Base-by-base conservation (phyloP, 2,113 vertebrate genomes). In the Anser cygnoides region DNA sequence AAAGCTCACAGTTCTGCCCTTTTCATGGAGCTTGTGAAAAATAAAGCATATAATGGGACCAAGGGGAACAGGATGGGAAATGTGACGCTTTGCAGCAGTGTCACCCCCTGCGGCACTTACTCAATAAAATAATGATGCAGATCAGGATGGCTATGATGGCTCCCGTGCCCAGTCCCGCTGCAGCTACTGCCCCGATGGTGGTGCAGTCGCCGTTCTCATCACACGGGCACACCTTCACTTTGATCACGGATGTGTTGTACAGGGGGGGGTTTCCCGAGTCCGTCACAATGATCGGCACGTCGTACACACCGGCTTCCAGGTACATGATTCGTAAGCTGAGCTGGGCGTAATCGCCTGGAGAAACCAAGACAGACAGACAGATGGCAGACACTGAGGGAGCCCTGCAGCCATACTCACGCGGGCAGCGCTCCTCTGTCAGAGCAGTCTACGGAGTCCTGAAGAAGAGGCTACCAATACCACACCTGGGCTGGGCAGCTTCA, bases 251-350 rank as follows among this genome's bases (percentile, higher is more conserved):
- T 1, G 97, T 98, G 97, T 99, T 99, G 95, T 98, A 99, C 97
- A 99, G 76, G 0, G 99, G 99, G 1, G 99, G 99, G 97, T 99
- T 99, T 37, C 99, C 99, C 0, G 99, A 99, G 97, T 99, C 99
- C 0, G 99, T 99, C 93, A 99, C 99, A 1, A 98, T 97, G 90
- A 99, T 84, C 1, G 99, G 99, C 49, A 99, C 99, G 1, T 99
- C 99, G 0, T 99, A 99, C 93, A 99, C 94, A 1, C 99, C 99
- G 0, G 99, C 99, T 83, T 99, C 99, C 96, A 99, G 97, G 94
- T 99, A 99, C 65, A 99, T 98, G 95, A 99, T 98, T 18, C 98
- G 97, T 90, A 99, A 81, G 54, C 98, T 98, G 28, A 99, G 98
- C 91, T 99, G 99, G 58, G 98, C 99, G 0, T 98, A 99, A 96